Base-by-base conservation (phyloP, 1,140 invertebrate genomes). In the Portunus trituberculatus region DNA sequence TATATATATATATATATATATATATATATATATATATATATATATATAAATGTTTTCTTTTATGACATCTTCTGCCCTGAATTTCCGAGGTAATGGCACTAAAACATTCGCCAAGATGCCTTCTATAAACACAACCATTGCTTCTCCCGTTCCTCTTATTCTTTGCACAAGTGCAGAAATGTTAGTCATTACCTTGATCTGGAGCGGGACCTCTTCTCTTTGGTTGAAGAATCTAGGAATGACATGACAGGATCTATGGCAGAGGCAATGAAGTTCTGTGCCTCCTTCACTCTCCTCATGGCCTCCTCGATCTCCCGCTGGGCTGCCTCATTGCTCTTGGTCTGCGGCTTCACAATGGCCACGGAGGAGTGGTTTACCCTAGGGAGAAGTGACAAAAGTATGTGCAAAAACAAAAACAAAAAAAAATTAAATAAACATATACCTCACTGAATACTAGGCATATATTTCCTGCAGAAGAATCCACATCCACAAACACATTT, bases 301-400 rank as follows among this genome's bases (percentile, higher is more conserved):
- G 99, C 99, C 97, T 99, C 99, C 96, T 99, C 99, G 87, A 99
- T 99, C 97, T 99, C 99, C 89, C 98, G 98, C 96, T 99, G 99
- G 0, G 99, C 99, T 7, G 98, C 99, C 97, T 99, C 99, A 97
- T 99, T 99, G 95, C 98, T 99, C 97, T 99, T 99, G 0, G 98
- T 98, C 97, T 99, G 99, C 3, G 99, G 99, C 96, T 99, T 99
- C 0, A 98, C 98, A 92, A 99, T 99, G 3, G 98, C 98, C 97
- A 98, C 98, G 48, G 98, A 99, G 0, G 99, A 98, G 97, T 99
- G 99, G 96, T 98, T 98, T 16, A 99, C 97, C 97, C 97, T 98
- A 97, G 45, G 84, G 86, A n/a, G 76, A 46, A 93, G 32, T 12
- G 67, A 16, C 20, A 82, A 20, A 16, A n/a, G 39, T 46, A 32